Conservation (phyloP, 1,140 invertebrate genomes). For the Mactra quadrangularis region DNA sequence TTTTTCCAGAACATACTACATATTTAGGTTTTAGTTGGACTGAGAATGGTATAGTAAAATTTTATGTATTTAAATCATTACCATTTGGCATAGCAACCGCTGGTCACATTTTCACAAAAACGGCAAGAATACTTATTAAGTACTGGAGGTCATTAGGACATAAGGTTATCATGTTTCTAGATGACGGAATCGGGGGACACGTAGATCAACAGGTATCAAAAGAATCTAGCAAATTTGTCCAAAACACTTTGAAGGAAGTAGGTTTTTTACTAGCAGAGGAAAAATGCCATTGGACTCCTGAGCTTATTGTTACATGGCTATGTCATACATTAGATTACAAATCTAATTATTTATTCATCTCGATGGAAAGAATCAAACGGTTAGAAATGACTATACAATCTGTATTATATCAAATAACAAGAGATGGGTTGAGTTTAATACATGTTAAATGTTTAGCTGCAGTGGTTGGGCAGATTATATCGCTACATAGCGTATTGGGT, state of each 20-base stretch:
- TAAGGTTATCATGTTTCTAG: constrained; percentile 39
- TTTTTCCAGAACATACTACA: constrained; percentile 17
- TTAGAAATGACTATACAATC: background rate
- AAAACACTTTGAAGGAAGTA: background rate
- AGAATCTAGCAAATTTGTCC: no score
- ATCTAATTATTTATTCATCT: constrained; percentile 18
- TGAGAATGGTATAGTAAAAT: constrained; percentile 5
- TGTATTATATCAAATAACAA: background rate
- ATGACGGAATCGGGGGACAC: constrained; percentile 35
- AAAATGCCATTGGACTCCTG: constrained; percentile 42
- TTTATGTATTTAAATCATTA: constrained; percentile 45
- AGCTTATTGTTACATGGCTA: constrained; percentile 16
- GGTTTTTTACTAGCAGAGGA: constrained; percentile 55
- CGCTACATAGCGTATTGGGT: constrained; percentile 36
- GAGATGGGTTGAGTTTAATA: background rate
- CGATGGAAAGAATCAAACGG: constrained; percentile 9
- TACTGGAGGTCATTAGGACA: constrained; percentile 22
- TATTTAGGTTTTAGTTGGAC: constrained; percentile 38
- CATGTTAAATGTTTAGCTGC: constrained; percentile 3
- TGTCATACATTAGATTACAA: constrained; percentile 35
- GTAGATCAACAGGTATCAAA: background rate
- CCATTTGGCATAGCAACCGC: constrained; percentile 43
- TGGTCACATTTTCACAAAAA: constrained; percentile 44
- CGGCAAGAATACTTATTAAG: background rate
- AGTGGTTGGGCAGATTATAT: constrained; percentile 34